phyloP scores from a whole-genome alignment of 2,113 vertebrate species.

The Pseudorectes ferrugineus region DNA sequence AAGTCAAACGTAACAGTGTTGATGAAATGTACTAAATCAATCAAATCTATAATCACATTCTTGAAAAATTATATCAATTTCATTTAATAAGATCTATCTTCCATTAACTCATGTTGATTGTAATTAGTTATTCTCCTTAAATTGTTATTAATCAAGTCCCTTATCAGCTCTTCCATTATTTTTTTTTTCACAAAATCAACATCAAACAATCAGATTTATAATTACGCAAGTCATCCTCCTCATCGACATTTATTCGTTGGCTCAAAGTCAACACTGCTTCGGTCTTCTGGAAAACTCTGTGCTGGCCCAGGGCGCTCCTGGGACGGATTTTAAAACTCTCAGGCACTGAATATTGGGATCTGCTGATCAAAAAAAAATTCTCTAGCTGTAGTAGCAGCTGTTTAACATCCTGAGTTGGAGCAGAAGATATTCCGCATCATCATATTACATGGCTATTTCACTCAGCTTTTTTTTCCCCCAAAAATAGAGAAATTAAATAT shows the following conservation, averaged over 20 bases:
- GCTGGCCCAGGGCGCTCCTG: neutral
- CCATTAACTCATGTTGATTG: conserved; percentile 63
- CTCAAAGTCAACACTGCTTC: neutral
- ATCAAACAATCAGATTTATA: conserved; percentile 63
- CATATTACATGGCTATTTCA: neutral
- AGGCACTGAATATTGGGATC: neutral
- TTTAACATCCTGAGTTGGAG: neutral
- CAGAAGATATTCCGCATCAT: neutral
- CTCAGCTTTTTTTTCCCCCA: neutral
- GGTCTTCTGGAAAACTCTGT: conserved; percentile 7
- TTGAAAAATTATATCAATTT: conserved; percentile 66
- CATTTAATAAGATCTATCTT: conserved; percentile 63
- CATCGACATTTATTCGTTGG: neutral
- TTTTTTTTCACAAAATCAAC: conserved; percentile 44
- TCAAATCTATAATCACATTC: conserved; percentile 62
- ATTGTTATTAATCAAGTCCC: conserved; percentile 65
- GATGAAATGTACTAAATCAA: conserved; percentile 65
- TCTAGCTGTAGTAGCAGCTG: neutral
- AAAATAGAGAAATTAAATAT: conserved; percentile 48
- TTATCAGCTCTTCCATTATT: conserved; percentile 55
- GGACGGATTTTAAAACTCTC: neutral
- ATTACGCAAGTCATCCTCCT: conserved; percentile 30
- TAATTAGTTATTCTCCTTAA: conserved; percentile 65
- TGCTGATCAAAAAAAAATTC: neutral
- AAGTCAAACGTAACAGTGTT: conserved; percentile 53